Evolutionary conservation across 53 echinoderm and acorn worm genomes (phyloP), one percentile per base, ranked within the genome.

Genomic region (Echinometra lucunter): DNA sequence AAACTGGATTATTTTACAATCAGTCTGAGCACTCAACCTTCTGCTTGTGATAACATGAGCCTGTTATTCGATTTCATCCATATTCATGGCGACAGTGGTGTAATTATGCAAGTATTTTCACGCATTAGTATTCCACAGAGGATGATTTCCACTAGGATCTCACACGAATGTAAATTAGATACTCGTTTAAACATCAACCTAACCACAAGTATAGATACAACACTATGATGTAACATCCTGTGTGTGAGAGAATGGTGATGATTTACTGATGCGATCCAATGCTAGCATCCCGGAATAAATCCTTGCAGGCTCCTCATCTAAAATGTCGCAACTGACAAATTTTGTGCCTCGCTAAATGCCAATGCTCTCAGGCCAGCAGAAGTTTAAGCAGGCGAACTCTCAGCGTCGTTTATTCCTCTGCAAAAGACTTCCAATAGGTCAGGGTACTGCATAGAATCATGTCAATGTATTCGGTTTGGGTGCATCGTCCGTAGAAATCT

Each of bases 321-420:
- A 85, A 85, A 85, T 85, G 85, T 85, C 85, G 49, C n/a, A 85
- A n/a, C 85, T 85, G 85, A 85, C 85, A 85, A 28, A 85, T 85
- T 85, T 85, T 85, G 85, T 85, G 85, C 85, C 49, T 28, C 12
- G 49, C 85, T 85, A 49, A 85, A 85, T 85, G 53, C 85, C 85
- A 85, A 49, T 28, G 49, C 49, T 85, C 85, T 85, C 45, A 49
- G 85, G 85, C 49, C 85, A n/a, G 8, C 10, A 49, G 53, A 85
- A 49, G 47, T 85, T 85, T 13, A 85, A n/a, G 49, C 30, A 49
- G 85, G 49, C 28, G 28, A 85, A 53, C 85, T 49, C 85, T 47
- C 85, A 49, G 34, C 44, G 34, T 32, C 49, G 28, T 85, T 85
- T 35, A 28, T 78, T 78, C 42, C 78, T 78, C 42, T 10, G 85